Evolutionary conservation across 2,113 vertebrate species (phyloP).

Genomic region (Tragulus kanchil): DNA sequence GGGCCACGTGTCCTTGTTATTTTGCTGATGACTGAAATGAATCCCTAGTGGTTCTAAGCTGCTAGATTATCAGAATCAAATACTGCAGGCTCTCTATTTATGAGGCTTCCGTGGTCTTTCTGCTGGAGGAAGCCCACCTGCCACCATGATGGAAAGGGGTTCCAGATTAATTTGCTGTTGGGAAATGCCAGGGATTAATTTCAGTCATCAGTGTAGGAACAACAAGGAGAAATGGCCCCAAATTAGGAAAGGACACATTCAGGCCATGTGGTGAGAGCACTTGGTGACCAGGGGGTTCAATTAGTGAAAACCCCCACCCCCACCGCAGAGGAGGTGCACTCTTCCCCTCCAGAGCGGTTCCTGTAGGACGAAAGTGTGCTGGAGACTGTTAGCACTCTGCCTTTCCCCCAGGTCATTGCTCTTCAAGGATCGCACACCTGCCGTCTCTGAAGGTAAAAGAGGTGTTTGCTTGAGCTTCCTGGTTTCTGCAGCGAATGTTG

Average conservation of each 20-base stretch:
- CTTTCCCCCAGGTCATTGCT: not conserved
- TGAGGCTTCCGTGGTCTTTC: not conserved
- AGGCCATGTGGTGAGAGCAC: not conserved
- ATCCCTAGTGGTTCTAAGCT: slow-evolving; percentile 68
- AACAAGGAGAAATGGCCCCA: slow-evolving; percentile 80
- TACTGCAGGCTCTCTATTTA: slow-evolving; percentile 8
- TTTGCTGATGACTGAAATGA: slow-evolving; percentile 62
- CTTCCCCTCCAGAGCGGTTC: not conserved
- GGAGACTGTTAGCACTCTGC: fast-evolving
- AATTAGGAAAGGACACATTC: slow-evolving; percentile 63
- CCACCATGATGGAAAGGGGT: no score
- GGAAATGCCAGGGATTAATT: slow-evolving; percentile 85
- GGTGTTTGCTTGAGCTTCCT: not conserved
- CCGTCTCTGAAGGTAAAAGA: not conserved
- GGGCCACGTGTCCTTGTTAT: slow-evolving; percentile 57
- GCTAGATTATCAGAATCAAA: slow-evolving; percentile 69
- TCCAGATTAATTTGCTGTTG: no score
- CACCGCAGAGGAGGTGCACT: no score
- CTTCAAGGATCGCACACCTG: not conserved
- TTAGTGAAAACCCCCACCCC: not conserved
- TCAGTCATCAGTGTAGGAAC: slow-evolving; percentile 82
- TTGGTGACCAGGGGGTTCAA: not conserved
- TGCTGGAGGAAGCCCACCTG: not conserved
- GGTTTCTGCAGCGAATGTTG: fast-evolving
- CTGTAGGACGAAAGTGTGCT: no score